Base-by-base conservation (phyloP, 1,140 invertebrate species). In the Polypedilum pembai region DNA sequence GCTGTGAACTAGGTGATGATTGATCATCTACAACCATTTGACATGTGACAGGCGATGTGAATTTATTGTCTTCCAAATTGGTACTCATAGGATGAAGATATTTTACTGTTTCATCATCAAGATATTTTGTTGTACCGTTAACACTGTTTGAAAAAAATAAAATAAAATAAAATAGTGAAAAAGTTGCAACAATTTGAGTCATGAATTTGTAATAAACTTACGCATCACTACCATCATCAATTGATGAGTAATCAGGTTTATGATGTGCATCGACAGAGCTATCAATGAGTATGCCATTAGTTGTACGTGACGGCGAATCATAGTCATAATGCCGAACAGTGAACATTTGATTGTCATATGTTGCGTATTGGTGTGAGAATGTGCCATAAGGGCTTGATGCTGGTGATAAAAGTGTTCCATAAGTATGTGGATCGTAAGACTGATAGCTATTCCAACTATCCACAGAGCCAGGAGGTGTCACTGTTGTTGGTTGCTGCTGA, bases 381-480 rank as follows among this genome's bases (percentile, higher is more conserved):
- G 81, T 80, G 24, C 81, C 81, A 74, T 92, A 92, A 0, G 88
- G 86, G 63, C 87, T 86, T 41, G 87, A 85, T 1, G 89, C 86
- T 0, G 90, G 88, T 73, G 89, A 91, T 7, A 92, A 83, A n/a
- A 90, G 79, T 76, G 92, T 87, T 40, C 90, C 77, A 75, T 89
- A 90, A 33, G 24, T 33, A 77, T 88, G 87, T 0, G 90, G 87
- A 0, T 92, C 91, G 78, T 92, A 92, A 0, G 90, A 87, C 76
- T 90, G 89, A 79, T 92, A 92, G 45, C 86, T 87, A 0, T 85
- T 85, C 91, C 91, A 92, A 4, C 90, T 88, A 77, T 92, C 91
- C 21, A 87, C 87, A 75, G 80, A 81, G 0, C 86, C 83, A 0
- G 90, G 89, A 3, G 88, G 86, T 2, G 88, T 84, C 0, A 85